A percentile compares a stretch with the other conserved stretches of the same genome.
Conservation (phyloP, 2,888 invertebrate genomes). For the Ypsolopha sequella region DNA sequence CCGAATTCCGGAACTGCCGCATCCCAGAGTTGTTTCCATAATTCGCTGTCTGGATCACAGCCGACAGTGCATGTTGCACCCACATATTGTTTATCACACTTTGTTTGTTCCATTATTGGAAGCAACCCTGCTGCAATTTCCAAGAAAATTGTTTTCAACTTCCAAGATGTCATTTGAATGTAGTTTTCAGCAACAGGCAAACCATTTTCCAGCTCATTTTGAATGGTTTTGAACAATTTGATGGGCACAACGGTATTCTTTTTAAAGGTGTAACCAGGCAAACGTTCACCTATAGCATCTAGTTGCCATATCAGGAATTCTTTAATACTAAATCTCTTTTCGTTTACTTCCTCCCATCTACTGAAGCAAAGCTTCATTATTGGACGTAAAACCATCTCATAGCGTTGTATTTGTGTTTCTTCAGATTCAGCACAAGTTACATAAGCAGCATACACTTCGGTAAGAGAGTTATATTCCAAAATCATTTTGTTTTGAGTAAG, state of each 20-base stretch:
- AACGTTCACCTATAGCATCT: neutral
- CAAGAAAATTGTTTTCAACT: slow-evolving; percentile 20
- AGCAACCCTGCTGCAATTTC: neutral
- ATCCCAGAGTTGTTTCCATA: slow-evolving; percentile 15
- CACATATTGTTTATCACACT: neutral
- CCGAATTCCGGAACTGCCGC: slow-evolving; percentile 26
- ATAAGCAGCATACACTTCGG: slow-evolving; percentile 25
- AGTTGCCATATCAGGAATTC: slow-evolving; percentile 20
- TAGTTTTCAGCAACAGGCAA: slow-evolving; percentile 34
- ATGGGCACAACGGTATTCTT: slow-evolving; percentile 21
- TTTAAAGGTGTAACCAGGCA: slow-evolving; percentile 10
- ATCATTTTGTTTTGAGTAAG: slow-evolving; percentile 14
- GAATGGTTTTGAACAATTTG: slow-evolving; percentile 23
- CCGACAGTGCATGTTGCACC: slow-evolving; percentile 3
- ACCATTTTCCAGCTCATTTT: slow-evolving; percentile 17
- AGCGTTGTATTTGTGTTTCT: slow-evolving; percentile 27
- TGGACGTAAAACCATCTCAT: slow-evolving; percentile 26
- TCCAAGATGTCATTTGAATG: slow-evolving; percentile 29
- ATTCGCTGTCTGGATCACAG: slow-evolving; percentile 9
- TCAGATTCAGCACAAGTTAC: slow-evolving; percentile 26
- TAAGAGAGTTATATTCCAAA: slow-evolving; percentile 8
- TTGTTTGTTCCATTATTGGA: neutral
- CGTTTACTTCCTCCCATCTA: slow-evolving; percentile 21
- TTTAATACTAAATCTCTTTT: slow-evolving; percentile 16
- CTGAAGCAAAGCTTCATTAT: slow-evolving; percentile 23